phyloP scores from a whole-genome alignment of 2,888 invertebrate genomes.

The Heliconius charithonia region DNA sequence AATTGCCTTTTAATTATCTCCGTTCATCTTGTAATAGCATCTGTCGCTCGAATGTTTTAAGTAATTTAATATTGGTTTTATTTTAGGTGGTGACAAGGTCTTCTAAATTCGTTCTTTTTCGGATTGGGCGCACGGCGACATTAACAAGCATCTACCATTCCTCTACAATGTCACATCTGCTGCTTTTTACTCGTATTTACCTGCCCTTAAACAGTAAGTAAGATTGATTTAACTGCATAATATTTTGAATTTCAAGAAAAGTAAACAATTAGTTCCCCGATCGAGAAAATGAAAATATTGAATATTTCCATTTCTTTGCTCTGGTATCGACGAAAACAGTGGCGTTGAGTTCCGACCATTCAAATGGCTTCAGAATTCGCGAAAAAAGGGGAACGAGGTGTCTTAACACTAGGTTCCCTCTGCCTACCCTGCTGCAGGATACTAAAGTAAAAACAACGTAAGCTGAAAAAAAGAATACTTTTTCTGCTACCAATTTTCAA shows the following conservation, averaged over 20 bases:
- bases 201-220: constrained; percentile 97
- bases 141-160: constrained; percentile 96
- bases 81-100: constrained; percentile 95
- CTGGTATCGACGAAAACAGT: too few species aligned
- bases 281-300: too few species aligned
- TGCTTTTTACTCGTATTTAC: constrained; percentile 98
- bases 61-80: constrained; percentile 13
- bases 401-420: too few species aligned
- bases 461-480: background rate
- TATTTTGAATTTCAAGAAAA: too few species aligned
- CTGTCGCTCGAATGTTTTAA: background rate
- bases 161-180: constrained; percentile 98
- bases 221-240: too few species aligned
- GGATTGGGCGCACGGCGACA: constrained; percentile 96
- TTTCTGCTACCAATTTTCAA: background rate
- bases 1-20: constrained; percentile 1
- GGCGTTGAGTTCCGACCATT: too few species aligned
- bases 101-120: constrained; percentile 97
- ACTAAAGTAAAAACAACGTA: too few species aligned
- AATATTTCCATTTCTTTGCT: too few species aligned
- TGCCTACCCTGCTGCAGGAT: too few species aligned
- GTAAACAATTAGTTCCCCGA: too few species aligned
- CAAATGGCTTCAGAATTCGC: too few species aligned
- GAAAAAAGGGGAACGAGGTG: too few species aligned
- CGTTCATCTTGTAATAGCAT: background rate